phyloP scores from a whole-genome alignment of 2,888 invertebrate genomes.

The Chironomus tentans region DNA sequence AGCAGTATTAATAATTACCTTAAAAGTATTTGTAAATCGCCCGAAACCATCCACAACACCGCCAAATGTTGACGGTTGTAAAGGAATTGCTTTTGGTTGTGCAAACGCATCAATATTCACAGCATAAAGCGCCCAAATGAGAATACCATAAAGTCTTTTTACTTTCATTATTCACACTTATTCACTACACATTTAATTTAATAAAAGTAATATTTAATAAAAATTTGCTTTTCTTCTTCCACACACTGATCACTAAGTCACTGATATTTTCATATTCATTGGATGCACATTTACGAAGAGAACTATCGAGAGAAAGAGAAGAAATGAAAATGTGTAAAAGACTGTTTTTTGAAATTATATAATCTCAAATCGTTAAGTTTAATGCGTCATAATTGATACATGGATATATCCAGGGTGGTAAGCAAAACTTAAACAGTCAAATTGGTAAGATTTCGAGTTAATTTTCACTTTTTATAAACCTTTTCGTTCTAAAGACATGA shows the following conservation, averaged over 20 bases:
- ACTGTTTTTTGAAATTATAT: background rate
- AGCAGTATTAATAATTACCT: slow-evolving; percentile 35
- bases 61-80: slow-evolving; percentile 39
- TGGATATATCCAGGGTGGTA: background rate
- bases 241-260: no score
- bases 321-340: background rate
- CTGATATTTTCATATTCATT: background rate
- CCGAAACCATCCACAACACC: slow-evolving; percentile 42
- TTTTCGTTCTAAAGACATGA: no score
- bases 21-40: slow-evolving; percentile 40
- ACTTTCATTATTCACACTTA: slow-evolving; percentile 25
- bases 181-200: background rate
- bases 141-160: background rate
- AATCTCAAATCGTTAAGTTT: background rate
- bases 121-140: background rate
- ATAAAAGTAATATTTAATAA: background rate
- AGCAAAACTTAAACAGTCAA: no score
- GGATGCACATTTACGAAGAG: background rate
- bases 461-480: no score
- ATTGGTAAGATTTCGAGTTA: no score
- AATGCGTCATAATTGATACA: background rate
- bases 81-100: background rate
- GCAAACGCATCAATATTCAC: background rate
- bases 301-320: background rate
- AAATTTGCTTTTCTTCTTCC: no score